Percentiles rank a stretch among this genome's conserved stretches.
These are phyloP conservation scores for Prosopocoilus inquinatus DNA, from an alignment of 2,888 invertebrate species.

Conservation along the genomic window DNA sequence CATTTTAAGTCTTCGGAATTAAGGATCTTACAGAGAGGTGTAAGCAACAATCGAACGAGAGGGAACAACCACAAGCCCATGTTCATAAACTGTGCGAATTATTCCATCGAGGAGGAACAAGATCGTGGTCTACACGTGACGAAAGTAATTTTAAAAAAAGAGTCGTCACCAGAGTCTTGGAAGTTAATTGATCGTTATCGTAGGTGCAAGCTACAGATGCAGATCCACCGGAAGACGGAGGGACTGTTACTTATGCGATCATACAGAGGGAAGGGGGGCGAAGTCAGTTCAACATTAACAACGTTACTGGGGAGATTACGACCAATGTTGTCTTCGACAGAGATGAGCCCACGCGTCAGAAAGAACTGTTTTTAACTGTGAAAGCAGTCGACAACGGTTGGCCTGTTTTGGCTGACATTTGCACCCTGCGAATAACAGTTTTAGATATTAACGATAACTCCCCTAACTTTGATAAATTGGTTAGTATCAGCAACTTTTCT, in stretches of 20 bases:
- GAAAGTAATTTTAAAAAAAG: conserved; percentile 53
- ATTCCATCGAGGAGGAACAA: conserved; percentile 75
- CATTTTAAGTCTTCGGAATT: background rate
- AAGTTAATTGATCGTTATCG: conserved; percentile 18
- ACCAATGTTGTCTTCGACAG: conserved; percentile 81
- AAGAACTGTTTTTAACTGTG: conserved; percentile 81
- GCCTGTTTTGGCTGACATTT: conserved; percentile 87
- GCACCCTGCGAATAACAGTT: conserved; percentile 88
- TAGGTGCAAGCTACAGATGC: conserved; percentile 71
- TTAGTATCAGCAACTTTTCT: conserved; percentile 54
- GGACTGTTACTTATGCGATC: conserved; percentile 80
- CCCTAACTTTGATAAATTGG: conserved; percentile 78
- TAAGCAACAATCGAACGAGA: background rate
- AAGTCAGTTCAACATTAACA: conserved; percentile 76
- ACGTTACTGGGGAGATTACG: conserved; percentile 70
- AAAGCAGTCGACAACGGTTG: conserved; percentile 91
- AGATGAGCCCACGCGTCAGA: conserved; percentile 83
- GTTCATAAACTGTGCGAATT: conserved; percentile 79
- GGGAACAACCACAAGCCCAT: conserved; percentile 82
- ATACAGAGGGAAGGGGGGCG: conserved; percentile 72
- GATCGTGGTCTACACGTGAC: conserved; percentile 72
- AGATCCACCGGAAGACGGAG: conserved; percentile 73
- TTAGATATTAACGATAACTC: conserved; percentile 92
- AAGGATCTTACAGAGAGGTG: background rate
- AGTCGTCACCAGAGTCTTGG: background rate